Evolutionary conservation across 2,113 vertebrate genomes (phyloP).

Genomic region (Xenopus laevis): DNA sequence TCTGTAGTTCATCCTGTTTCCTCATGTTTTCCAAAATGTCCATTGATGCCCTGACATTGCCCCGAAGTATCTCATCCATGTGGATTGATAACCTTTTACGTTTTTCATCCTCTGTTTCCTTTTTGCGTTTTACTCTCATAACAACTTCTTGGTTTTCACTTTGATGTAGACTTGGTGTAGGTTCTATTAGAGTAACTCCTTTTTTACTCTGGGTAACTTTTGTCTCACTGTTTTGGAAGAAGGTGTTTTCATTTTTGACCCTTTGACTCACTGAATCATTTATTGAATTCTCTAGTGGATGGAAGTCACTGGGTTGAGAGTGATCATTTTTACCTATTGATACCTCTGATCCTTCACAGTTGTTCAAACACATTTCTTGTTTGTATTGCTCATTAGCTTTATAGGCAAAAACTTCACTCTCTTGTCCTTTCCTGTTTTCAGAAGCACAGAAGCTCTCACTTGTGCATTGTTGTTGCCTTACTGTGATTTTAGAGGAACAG

Average conservation of each 20-base stretch:
- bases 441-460: not conserved
- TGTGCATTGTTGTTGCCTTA: conserved; percentile 27
- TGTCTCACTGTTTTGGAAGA: conserved; percentile 41
- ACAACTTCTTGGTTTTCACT: conserved; percentile 52
- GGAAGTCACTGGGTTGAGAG: not conserved
- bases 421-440: conserved; percentile 38
- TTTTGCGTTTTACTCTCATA: conserved; percentile 68
- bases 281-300: conserved; percentile 12
- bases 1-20: conserved; percentile 78
- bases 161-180: conserved; percentile 40
- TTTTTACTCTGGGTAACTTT: conserved; percentile 50
- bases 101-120: conserved; percentile 77
- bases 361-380: not conserved
- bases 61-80: conserved; percentile 85
- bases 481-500: not conserved
- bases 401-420: conserved; percentile 53
- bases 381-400: conserved; percentile 53
- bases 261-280: no score
- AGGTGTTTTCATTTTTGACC: not conserved
- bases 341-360: not conserved
- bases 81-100: conserved; percentile 79
- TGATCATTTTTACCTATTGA: not conserved
- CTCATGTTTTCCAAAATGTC: conserved; percentile 79
- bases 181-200: conserved; percentile 40
- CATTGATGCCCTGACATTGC: conserved; percentile 71